A percentile compares a stretch with the other conserved stretches of the same genome.
phyloP scores from a whole-genome alignment of 1,140 invertebrate genomes.

The Heliconius hewitsoni region DNA sequence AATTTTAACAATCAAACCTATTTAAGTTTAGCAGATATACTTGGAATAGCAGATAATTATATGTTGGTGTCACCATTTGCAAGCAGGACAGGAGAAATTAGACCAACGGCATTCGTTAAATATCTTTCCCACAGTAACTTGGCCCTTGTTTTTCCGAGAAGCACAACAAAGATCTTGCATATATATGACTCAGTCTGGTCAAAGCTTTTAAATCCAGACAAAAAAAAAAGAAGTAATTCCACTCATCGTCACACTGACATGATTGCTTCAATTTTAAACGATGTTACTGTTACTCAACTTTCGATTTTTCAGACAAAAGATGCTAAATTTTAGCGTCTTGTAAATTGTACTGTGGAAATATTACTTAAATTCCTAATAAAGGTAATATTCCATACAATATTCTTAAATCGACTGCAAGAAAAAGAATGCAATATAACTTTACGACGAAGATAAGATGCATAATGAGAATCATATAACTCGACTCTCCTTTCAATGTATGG shows the following conservation, averaged over 20 bases:
- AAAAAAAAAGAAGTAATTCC: slow-evolving; percentile 40
- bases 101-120: slow-evolving; percentile 77
- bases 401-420: not conserved
- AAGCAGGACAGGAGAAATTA: slow-evolving; percentile 77
- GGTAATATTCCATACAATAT: not conserved
- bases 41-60: slow-evolving; percentile 43
- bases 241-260: slow-evolving; percentile 34
- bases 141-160: slow-evolving; percentile 71
- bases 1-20: not conserved
- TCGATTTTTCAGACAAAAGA: slow-evolving; percentile 12
- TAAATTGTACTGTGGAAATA: not conserved
- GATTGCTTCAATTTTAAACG: slow-evolving; percentile 7
- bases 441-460: not conserved
- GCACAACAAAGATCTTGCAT: slow-evolving; percentile 77
- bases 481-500: not conserved
- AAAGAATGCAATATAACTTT: not conserved
- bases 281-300: slow-evolving; percentile 21
- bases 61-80: slow-evolving; percentile 45
- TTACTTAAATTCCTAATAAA: not conserved
- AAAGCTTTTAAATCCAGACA: slow-evolving; percentile 59
- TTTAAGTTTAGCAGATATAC: not conserved
- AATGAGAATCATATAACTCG: not conserved
- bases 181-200: slow-evolving; percentile 66
- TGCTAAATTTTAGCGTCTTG: not conserved
- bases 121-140: slow-evolving; percentile 72